These are phyloP conservation scores for Drosophila lacertosa DNA, from an alignment of 1,140 invertebrate species.

Conservation along the genomic window DNA sequence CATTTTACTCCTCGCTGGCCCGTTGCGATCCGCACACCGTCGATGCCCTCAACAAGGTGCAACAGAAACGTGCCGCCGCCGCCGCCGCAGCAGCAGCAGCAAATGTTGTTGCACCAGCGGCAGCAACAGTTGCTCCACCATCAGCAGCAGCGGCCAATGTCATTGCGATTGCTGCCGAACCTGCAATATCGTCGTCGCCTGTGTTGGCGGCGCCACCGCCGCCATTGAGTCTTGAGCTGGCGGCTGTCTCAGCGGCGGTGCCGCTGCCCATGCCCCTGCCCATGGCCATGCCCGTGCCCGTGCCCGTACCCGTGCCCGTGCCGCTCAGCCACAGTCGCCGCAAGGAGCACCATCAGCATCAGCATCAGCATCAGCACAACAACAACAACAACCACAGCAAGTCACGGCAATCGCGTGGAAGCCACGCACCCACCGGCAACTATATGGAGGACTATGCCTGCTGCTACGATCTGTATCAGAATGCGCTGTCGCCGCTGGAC, in stretches of 20 bases:
- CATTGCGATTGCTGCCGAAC: neutral
- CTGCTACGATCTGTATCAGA: slow-evolving; percentile 88
- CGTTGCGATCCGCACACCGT: slow-evolving; percentile 85
- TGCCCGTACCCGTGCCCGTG: slow-evolving; percentile 9
- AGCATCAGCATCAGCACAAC: slow-evolving; percentile 36
- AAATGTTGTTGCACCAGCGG: neutral
- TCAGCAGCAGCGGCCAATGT: neutral
- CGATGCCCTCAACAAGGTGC: slow-evolving; percentile 64
- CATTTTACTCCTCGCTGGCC: slow-evolving; percentile 91
- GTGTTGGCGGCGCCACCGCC: neutral
- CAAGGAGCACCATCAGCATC: slow-evolving; percentile 29
- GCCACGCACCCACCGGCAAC: slow-evolving; percentile 62
- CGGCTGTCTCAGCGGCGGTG: slow-evolving; percentile 39
- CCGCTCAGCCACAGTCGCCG: slow-evolving; percentile 6
- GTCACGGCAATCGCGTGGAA: slow-evolving; percentile 49
- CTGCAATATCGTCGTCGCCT: too few species aligned
- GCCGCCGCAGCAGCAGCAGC: neutral
- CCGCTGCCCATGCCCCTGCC: slow-evolving; percentile 6
- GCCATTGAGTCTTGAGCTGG: slow-evolving; percentile 17
- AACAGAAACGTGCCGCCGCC: slow-evolving; percentile 24
- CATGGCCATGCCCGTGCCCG: slow-evolving; percentile 34
- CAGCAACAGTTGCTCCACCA: neutral
- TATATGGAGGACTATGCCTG: slow-evolving; percentile 90
- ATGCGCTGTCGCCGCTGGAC: slow-evolving; percentile 84
- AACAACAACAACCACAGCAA: slow-evolving; percentile 57